Evolutionary conservation across 2,888 invertebrate genomes (phyloP), one percentile per base, ranked within the genome.

Genomic region (Brachypterus glaber): DNA sequence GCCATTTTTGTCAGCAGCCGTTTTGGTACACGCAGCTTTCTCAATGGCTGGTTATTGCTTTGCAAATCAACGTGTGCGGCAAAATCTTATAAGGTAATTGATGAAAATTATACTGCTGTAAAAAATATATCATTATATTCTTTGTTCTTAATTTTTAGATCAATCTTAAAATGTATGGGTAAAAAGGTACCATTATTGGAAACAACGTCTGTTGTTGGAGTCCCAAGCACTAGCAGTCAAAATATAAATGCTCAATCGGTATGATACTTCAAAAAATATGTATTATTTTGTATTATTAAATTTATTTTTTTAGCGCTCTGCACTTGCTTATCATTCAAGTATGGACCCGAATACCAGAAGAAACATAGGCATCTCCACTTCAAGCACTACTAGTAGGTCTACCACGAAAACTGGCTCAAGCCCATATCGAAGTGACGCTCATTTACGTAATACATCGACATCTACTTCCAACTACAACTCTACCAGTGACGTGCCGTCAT

Each of bases 331-430:
- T 58, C 81, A 85, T 57, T 76, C 79, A 25, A 76, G 76, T 32
- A 59, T 74, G 49, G 75, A 77, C 44, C 74, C 77, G 16, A n/a
- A n/a, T n/a, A 70, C 73, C 25, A 65, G 82, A 48, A 68, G 87
- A 32, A 85, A 88, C 60, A 82, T 92, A 44, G 95, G 93, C 18
- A 92, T 95, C 51, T 92, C 93, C 8, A 90, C 92, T 1, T 91
- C 92, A 0, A 91, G 91, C 42, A 95, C 93, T 0, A 95, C 95
- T 0, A 92, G 91, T 1, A 72, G 91, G 46, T 92, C 92, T 17
- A 93, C 93, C 0, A 91, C 88, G 33, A 95, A 93, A 64, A 93
- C 93, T 9, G 86, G 89, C 53, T 90, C 91, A 17, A 90, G 91
- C 63, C 90, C 91, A 7, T 93, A 92, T 59, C 80, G 83, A 50